phyloP scores from a whole-genome alignment of 1,140 invertebrate species.

The Paralvinella palmiformis region DNA sequence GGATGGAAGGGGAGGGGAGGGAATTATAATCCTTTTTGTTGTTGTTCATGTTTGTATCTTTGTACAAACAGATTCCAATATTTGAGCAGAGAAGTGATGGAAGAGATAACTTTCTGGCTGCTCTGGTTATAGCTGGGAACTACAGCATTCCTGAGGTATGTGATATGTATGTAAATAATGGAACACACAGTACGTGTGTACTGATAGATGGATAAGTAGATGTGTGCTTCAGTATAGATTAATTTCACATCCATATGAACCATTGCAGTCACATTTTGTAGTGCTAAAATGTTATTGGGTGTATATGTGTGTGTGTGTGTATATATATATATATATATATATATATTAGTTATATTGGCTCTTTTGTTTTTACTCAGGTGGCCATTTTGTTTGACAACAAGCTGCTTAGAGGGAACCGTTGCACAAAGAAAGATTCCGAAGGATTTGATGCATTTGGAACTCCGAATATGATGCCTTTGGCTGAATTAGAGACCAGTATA shows the following conservation, averaged over 20 bases:
- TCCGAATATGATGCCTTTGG: constrained; percentile 81
- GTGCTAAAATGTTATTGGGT: too few species aligned
- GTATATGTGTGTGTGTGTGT: too few species aligned
- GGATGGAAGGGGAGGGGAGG: too few species aligned
- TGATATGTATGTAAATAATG: too few species aligned
- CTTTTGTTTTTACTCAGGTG: constrained; percentile 23
- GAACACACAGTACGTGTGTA: too few species aligned
- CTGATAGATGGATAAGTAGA: too few species aligned
- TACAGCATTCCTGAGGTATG: constrained; percentile 85
- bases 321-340: neutral
- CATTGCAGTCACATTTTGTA: too few species aligned
- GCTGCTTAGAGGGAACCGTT: constrained; percentile 84
- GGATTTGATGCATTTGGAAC: constrained; percentile 84
- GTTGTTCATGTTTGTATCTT: too few species aligned
- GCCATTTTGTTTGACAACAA: constrained; percentile 84
- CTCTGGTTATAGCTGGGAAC: constrained; percentile 84
- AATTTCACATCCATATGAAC: too few species aligned
- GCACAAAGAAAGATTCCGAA: constrained; percentile 72
- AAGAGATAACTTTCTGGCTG: constrained; percentile 84
- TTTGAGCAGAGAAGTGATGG: constrained; percentile 83
- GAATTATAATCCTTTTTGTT: too few species aligned
- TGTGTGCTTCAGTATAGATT: too few species aligned
- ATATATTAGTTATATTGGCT: neutral
- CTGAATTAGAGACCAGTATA: constrained; percentile 64
- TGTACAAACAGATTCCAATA: constrained; percentile 87